Conservation (phyloP, 2,888 invertebrate genomes). For the Dascillus cervinus region DNA sequence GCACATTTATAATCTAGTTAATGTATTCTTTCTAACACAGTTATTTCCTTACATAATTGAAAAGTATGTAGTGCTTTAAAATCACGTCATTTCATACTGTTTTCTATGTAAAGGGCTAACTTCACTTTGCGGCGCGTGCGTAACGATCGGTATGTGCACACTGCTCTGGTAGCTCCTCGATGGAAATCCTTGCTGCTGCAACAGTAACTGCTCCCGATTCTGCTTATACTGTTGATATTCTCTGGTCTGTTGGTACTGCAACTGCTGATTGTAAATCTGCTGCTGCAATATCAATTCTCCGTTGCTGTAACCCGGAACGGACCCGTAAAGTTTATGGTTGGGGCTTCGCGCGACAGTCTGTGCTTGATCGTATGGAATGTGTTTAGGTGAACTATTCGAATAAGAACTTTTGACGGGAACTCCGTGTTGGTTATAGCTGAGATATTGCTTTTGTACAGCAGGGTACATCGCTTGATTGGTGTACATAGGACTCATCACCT, state of each 20-base stretch:
- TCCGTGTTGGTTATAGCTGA: constrained; percentile 28
- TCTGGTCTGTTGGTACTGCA: constrained; percentile 29
- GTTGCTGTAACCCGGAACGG: constrained; percentile 27
- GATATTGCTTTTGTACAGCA: constrained; percentile 26
- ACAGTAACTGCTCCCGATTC: constrained; percentile 32
- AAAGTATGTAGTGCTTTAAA: no score
- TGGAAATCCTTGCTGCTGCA: constrained; percentile 28
- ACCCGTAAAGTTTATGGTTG: constrained; percentile 27
- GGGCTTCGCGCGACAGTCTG: constrained; percentile 22
- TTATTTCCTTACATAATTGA: no score
- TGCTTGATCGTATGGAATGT: constrained; percentile 26
- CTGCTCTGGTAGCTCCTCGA: constrained; percentile 32
- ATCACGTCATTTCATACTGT: constrained; percentile 27
- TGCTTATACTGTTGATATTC: constrained; percentile 36
- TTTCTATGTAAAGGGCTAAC: constrained; percentile 26
- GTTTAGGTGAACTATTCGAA: constrained; percentile 29
- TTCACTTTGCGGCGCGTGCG: constrained; percentile 31
- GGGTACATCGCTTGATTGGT: constrained; percentile 27
- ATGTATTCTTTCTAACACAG: no score
- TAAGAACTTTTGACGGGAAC: constrained; percentile 28
- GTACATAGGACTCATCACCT: constrained; percentile 34
- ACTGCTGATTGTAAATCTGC: constrained; percentile 32
- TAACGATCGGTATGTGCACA: constrained; percentile 34
- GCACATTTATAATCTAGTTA: no score
- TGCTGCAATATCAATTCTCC: constrained; percentile 34